phyloP scores from a whole-genome alignment of 2,113 vertebrate genomes.

The Plectropomus leopardus region DNA sequence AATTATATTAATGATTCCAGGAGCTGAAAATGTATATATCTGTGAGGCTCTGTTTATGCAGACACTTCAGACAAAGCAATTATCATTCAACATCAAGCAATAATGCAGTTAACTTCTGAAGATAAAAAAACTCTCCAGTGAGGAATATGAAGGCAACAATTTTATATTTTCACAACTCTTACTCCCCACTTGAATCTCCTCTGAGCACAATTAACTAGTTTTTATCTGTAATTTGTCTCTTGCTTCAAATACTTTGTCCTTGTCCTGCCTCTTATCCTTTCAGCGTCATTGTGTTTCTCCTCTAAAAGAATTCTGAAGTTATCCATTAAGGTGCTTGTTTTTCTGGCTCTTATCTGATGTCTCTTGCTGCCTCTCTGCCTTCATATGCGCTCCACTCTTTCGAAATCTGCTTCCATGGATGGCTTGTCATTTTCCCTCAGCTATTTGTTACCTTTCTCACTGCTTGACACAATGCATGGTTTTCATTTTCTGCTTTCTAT shows the following conservation, averaged over 20 bases:
- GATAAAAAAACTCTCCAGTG: background rate
- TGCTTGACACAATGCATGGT: background rate
- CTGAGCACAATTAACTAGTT: constrained; percentile 24
- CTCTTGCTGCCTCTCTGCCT: constrained; percentile 12
- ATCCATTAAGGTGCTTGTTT: constrained; percentile 55
- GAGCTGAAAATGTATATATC: background rate
- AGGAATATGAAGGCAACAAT: background rate
- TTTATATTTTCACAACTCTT: constrained; percentile 17
- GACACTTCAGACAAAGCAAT: background rate
- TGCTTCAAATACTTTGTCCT: constrained; percentile 39
- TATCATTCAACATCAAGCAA: background rate
- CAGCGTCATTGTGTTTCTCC: constrained; percentile 32
- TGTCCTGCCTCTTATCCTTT: constrained; percentile 28
- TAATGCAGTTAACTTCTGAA: background rate
- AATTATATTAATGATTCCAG: too few relatives aligned
- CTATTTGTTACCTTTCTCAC: background rate
- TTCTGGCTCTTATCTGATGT: constrained; percentile 57
- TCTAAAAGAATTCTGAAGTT: constrained; percentile 56
- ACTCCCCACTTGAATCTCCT: constrained; percentile 16
- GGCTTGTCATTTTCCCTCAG: constrained; percentile 28
- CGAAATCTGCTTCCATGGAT: constrained; percentile 22
- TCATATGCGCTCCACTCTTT: constrained; percentile 29
- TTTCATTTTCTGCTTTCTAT: background rate
- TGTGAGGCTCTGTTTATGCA: background rate
- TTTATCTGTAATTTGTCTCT: constrained; percentile 50